A percentile compares a stretch with the other conserved stretches of the same genome.
Evolutionary conservation across 2,888 invertebrate genomes (phyloP).

Genomic region (Drosophila conformis): DNA sequence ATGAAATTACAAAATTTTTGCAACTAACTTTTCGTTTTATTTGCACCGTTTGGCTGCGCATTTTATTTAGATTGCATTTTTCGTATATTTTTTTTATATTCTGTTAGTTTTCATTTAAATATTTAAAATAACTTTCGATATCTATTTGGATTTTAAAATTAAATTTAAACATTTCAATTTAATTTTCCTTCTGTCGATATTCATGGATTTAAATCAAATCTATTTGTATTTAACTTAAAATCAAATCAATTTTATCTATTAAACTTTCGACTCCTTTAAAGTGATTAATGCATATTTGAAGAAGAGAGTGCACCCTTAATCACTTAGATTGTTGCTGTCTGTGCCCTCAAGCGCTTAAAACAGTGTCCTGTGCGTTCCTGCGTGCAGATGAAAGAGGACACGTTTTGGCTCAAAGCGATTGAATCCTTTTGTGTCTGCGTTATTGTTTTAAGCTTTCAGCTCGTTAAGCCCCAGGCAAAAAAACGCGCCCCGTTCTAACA

Average conservation of each 20-base stretch:
- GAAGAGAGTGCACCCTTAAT: not conserved
- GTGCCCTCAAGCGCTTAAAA: constrained; percentile 50
- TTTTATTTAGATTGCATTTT: not conserved
- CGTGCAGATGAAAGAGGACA: constrained; percentile 67
- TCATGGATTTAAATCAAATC: not conserved
- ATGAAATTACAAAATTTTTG: not conserved
- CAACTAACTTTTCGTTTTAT: not conserved
- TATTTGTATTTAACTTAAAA: not conserved
- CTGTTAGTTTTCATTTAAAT: not conserved
- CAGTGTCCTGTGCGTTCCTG: constrained; percentile 24
- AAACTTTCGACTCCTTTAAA: not conserved
- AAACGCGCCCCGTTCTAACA: constrained; percentile 60
- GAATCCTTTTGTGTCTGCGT: constrained; percentile 69
- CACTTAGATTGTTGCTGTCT: constrained; percentile 51
- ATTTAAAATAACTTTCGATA: not conserved
- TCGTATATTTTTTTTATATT: not conserved
- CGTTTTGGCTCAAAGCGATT: constrained; percentile 61
- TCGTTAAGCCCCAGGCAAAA: constrained; percentile 65
- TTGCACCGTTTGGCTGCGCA: not conserved
- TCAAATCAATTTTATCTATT: not conserved
- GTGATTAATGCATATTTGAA: constrained; percentile 4
- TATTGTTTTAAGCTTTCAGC: constrained; percentile 68
- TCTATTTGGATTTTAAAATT: not conserved
- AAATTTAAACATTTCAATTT: not conserved
- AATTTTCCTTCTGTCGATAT: not conserved